phyloP scores from a whole-genome alignment of 2,888 invertebrate genomes.

The Ophion slaviceki region DNA sequence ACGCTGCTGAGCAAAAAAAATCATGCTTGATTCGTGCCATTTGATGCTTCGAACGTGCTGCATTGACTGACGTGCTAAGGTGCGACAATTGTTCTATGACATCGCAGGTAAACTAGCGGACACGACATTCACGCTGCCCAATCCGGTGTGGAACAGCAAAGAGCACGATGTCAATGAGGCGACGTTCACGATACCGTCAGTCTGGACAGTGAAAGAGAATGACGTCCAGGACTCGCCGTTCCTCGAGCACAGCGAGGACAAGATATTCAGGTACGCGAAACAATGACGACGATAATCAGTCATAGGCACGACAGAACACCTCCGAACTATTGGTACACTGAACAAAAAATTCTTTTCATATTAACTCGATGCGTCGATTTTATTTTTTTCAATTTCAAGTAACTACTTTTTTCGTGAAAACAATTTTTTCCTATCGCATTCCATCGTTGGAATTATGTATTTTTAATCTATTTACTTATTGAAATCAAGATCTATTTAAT shows the following conservation, averaged over 20 bases:
- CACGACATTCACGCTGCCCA: slow-evolving; percentile 43
- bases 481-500: too few species aligned
- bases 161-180: slow-evolving; percentile 59
- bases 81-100: slow-evolving; percentile 12
- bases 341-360: not conserved
- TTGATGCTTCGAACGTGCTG: too few species aligned
- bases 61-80: not conserved
- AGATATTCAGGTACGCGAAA: slow-evolving; percentile 73
- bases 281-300: too few species aligned
- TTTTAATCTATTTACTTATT: too few species aligned
- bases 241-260: slow-evolving; percentile 75
- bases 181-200: slow-evolving; percentile 75
- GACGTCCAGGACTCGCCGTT: slow-evolving; percentile 70
- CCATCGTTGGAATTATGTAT: too few species aligned
- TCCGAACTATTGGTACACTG: not conserved
- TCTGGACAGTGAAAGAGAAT: slow-evolving; percentile 77
- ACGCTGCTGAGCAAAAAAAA: too few species aligned
- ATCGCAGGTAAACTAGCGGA: slow-evolving; percentile 70
- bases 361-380: too few species aligned
- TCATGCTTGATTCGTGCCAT: too few species aligned
- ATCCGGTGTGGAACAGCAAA: slow-evolving; percentile 47
- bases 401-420: not conserved
- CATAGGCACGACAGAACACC: not conserved
- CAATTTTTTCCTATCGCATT: too few species aligned
- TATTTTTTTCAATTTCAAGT: not conserved